Base-by-base conservation (phyloP, 2,888 invertebrate genomes). In the Chymomyza amoena region DNA sequence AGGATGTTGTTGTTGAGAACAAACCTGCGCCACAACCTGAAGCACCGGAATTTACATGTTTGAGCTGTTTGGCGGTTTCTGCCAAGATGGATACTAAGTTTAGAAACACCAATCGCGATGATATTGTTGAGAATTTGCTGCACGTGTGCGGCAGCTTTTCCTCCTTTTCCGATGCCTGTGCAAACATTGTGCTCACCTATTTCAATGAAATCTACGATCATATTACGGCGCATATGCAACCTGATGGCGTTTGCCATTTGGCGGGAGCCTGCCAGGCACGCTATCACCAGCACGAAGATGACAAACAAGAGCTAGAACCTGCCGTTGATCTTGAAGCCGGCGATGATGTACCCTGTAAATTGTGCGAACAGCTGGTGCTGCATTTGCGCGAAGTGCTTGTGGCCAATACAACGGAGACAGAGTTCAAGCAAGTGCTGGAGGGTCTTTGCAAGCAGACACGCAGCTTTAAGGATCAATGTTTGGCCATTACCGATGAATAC, bases 401-500 rank as follows among this genome's bases (percentile, higher is more conserved):
- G 36, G 95, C 97, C 18, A 97, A 97, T 90, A 97, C 97, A 0
- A 97, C 98, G 0, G 96, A 96, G 90, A 83, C 92, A 0, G 96
- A 97, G 92, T 97, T 97, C 92, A 94, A 95, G 90, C 93, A 93
- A 86, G 95, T 97, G 0, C 89, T 97, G 15, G 93, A 94, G 88
- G 96, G 97, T 71, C 92, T 97, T 5, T 97, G 97, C 92, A 95
- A 95, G 76, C 96, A 97, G 92, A 95, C 96, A 0, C 94, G 94
- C 70, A 92, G 93, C 10, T 97, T 96, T 91, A 93, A 94, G 75
- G 89, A 92, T 1, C 95, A 97, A 93, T 98, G 98, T 87, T 92
- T 94, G 2, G 93, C 94, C 70, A 92, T 97, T 54, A 96, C 96
- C 0, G 94, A 96, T 69, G 93, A 97, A 84, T 97, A 97, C 91